These are phyloP conservation scores for Anadara kagoshimensis DNA, from an alignment of 1,140 invertebrate species.

Conservation along the genomic window DNA sequence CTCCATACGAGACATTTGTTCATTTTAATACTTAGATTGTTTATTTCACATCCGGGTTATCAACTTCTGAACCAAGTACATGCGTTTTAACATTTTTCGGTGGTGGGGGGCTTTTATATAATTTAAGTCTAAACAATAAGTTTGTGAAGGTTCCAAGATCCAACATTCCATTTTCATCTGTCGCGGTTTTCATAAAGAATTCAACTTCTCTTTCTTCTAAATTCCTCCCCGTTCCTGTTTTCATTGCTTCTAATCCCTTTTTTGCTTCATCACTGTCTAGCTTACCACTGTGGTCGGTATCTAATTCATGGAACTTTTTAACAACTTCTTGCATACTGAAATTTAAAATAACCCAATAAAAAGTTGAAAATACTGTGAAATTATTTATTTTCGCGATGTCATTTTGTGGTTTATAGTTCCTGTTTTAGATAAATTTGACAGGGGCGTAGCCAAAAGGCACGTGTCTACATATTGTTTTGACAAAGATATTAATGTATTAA, in stretches of 20 bases:
- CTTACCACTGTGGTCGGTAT: conserved; percentile 63
- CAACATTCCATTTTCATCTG: conserved; percentile 57
- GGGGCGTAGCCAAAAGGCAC: too few relatives aligned
- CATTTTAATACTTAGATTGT: too few relatives aligned
- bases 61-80: conserved; percentile 24
- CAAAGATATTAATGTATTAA: too few relatives aligned
- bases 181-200: conserved; percentile 65
- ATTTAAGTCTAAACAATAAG: conserved; percentile 59
- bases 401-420: too few relatives aligned
- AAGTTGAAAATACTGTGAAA: too few relatives aligned
- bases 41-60: too few relatives aligned
- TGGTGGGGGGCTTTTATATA: conserved; percentile 62
- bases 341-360: too few relatives aligned
- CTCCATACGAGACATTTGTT: too few relatives aligned
- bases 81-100: conserved; percentile 39
- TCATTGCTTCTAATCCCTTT: conserved; percentile 58
- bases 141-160: conserved; percentile 66
- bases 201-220: conserved; percentile 66
- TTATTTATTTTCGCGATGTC: too few relatives aligned
- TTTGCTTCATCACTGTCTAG: conserved; percentile 61
- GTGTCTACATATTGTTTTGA: too few relatives aligned
- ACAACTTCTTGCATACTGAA: conserved; percentile 62
- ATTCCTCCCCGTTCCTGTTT: conserved; percentile 60
- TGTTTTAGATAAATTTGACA: too few relatives aligned
- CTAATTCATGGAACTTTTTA: conserved; percentile 62